Base-by-base conservation (phyloP, 2,888 invertebrate genomes). In the Teleiodes luculella region DNA sequence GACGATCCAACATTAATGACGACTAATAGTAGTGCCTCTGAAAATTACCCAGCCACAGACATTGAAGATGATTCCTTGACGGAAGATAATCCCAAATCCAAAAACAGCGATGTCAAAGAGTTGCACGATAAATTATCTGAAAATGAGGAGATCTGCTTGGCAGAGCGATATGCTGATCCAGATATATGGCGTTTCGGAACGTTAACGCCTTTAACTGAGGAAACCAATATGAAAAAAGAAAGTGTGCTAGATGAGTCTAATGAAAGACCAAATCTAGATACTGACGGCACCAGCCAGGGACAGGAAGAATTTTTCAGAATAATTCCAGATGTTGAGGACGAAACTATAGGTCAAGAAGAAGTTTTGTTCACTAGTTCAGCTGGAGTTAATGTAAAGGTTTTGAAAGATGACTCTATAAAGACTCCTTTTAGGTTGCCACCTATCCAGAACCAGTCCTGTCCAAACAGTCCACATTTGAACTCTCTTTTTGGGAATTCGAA, bases 121-220 rank as follows among this genome's bases (percentile, higher is more conserved):
- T 66, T 88, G 0, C 86, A 85, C 54, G 70, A 61, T n/a, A 86
- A 80, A 60, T 52, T 80, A 14, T 13, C 77, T 7, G 73, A 75
- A 57, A 77, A 60, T 54, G 65, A 76, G 10, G 71, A 78, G 13
- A 50, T 72, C n/a, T 59, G 64, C 46, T 53, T 57, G 4, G 52
- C 60, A 2, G 67, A 70, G 5, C 64, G 62, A 43, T 54, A 64
- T 16, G 59, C 56, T 14, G 73, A 76, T 4, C 60, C 66, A 8
- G 68, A 68, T 0, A 62, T 64, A n/a, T 67, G 59, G 46, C 73
- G 66, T 18, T 62, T 75, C 54, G 70, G 67, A 37, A 62, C 72
- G 7, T 64, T 88, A 18, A 80, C 87, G 4, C 84, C 89, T n/a
- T 62, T 88, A 3, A 78, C 83, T 13, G 88, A 89, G 66, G 89